Base-by-base conservation (phyloP, 1,140 invertebrate genomes). In the Ceratosolen fusciceps region DNA sequence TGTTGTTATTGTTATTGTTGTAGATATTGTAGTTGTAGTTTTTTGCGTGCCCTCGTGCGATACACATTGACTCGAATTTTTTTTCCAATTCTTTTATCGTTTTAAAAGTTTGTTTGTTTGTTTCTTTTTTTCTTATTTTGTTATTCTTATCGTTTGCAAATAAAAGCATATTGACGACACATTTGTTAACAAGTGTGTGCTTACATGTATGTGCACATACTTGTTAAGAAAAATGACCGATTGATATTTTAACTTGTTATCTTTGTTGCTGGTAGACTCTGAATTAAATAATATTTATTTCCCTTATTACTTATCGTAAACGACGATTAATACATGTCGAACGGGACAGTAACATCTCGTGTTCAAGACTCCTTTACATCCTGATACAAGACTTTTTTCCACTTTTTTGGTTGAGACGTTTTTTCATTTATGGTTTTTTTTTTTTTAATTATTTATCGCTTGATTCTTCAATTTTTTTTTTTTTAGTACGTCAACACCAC, bases 401-500 rank as follows among this genome's bases (percentile, higher is more conserved):
- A 84, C 83, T 82, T 85, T 84, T 84, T 86, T 86, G 85, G 82
- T 85, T 85, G 78, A 80, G 79, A 80, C 79, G 79, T 80, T 75
- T 80, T 77, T 70, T 75, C 65, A 75, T 75, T 78, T 80, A 83
- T 85, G 86, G 81, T 83, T 83, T 84, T 84, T 85, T 86, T 79
- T 84, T 82, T 84, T n/a, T n/a, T n/a, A n/a, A n/a, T n/a, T n/a
- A n/a, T n/a, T 85, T 86, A 80, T 85, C 82, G 84, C 82, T 87
- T 85, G 82, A 82, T 84, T 83, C 56, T 76, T 67, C 60, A 73
- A n/a, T 77, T 43, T 70, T 72, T 76, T 76, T 79, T 82, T 81
- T 79, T 84, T 89, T 90, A 88, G 84, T 90, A 90, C 88, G 88
- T 90, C 90, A 90, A 90, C 88, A 90, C 89, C 88, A 90, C 89